Percentiles rank a stretch among this genome's conserved stretches.
Evolutionary conservation across 64 coral and sea anemone species (phyloP).

Genomic region (Montipora capricornis): DNA sequence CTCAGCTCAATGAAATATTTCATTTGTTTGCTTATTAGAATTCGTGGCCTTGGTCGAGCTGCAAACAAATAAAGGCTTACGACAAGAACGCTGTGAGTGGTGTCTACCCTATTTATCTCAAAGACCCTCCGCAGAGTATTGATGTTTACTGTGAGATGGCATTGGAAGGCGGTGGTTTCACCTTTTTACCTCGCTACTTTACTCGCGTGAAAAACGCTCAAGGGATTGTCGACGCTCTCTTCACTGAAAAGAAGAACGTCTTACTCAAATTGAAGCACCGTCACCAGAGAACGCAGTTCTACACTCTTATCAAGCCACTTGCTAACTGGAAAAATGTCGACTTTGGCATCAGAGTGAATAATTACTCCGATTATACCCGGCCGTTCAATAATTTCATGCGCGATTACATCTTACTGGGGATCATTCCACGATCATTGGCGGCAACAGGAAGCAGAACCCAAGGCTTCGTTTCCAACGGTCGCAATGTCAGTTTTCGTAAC

Average conservation of each 20-base stretch:
- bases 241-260: constrained; percentile 59
- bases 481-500: background rate
- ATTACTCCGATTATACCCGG: constrained; percentile 2
- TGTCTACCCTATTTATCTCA: no score
- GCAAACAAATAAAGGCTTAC: no score
- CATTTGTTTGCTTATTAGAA: no score
- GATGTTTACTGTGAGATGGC: no score
- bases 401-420: constrained; percentile 53
- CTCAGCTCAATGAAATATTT: no score
- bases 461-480: constrained; percentile 61
- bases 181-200: constrained; percentile 42
- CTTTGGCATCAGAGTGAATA: constrained; percentile 25
- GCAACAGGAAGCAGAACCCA: background rate
- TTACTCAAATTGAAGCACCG: constrained; percentile 22
- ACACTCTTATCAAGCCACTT: constrained; percentile 41
- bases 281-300: background rate
- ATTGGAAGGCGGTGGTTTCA: background rate
- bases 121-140: no score
- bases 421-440: background rate
- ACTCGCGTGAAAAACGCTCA: background rate
- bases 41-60: no score
- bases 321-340: background rate
- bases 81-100: no score
- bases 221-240: constrained; percentile 12
- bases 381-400: background rate